phyloP scores from a whole-genome alignment of 2,113 vertebrate genomes.

The Corythaixoides concolor region DNA sequence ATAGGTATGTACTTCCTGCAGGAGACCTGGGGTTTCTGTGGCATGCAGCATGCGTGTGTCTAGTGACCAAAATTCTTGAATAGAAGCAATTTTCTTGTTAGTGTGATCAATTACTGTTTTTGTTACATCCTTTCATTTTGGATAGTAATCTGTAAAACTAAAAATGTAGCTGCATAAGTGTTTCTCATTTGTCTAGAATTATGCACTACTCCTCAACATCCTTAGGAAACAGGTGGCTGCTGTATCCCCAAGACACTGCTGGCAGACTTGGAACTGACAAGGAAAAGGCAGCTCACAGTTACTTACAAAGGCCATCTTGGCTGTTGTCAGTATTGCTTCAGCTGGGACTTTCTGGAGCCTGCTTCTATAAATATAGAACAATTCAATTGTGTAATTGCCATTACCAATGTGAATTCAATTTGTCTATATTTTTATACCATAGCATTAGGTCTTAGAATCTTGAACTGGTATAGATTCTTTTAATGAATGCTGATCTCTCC shows the following conservation, averaged over 20 bases:
- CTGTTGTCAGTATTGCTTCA: slow-evolving; percentile 6
- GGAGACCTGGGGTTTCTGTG: neutral
- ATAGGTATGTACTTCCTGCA: neutral
- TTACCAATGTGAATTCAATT: slow-evolving; percentile 53
- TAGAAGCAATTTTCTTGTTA: neutral
- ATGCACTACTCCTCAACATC: neutral
- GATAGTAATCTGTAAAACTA: neutral
- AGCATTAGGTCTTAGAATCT: slow-evolving; percentile 4
- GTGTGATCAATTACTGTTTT: neutral
- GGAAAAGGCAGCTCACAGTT: neutral
- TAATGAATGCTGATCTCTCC: neutral
- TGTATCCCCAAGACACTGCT: neutral
- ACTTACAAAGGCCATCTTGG: neutral
- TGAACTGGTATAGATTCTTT: neutral
- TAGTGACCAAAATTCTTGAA: neutral
- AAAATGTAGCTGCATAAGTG: neutral
- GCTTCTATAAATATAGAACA: slow-evolving; percentile 50
- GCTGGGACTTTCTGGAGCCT: slow-evolving; percentile 46
- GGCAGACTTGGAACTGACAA: neutral
- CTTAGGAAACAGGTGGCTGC: neutral
- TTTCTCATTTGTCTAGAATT: neutral
- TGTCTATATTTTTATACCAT: slow-evolving; percentile 45
- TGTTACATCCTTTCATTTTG: neutral
- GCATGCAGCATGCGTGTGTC: rapidly evolving
- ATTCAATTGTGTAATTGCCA: slow-evolving; percentile 50